Conservation (phyloP, 2,113 vertebrate genomes). For the Otus sunia region DNA sequence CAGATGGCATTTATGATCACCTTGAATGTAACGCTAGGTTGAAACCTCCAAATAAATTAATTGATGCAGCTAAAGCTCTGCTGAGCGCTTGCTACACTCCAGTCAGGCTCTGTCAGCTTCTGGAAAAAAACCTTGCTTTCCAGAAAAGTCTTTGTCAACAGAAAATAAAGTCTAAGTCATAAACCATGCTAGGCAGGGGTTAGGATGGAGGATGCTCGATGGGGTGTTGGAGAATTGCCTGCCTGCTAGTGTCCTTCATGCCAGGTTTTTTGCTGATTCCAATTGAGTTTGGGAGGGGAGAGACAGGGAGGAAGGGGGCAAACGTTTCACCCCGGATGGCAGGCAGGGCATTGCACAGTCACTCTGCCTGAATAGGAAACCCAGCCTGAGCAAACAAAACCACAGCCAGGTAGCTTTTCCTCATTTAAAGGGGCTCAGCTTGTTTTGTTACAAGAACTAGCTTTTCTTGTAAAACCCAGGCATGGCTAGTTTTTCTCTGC, state of each 20-base stretch:
- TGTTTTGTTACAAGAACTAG: neutral
- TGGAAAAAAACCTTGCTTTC: conserved; percentile 27
- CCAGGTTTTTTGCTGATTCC: neutral
- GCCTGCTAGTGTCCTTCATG: neutral
- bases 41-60: conserved; percentile 48
- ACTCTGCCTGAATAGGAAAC: neutral
- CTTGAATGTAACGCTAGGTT: conserved; percentile 22
- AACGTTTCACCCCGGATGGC: rapidly evolving
- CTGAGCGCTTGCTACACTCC: neutral
- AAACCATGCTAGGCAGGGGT: neutral
- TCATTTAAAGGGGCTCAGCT: neutral
- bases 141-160: conserved; percentile 65
- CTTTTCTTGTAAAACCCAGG: neutral
- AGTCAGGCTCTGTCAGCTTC: conserved; percentile 25
- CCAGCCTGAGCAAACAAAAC: neutral
- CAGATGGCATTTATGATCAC: conserved; percentile 61
- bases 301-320: neutral
- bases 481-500: neutral
- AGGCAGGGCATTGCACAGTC: neutral
- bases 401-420: neutral
- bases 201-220: neutral
- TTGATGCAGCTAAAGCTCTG: neutral
- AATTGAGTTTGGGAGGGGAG: neutral
- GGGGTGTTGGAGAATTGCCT: neutral
- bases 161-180: conserved; percentile 51